phyloP scores from a whole-genome alignment of 2,888 invertebrate species.

The Acleris holmiana region DNA sequence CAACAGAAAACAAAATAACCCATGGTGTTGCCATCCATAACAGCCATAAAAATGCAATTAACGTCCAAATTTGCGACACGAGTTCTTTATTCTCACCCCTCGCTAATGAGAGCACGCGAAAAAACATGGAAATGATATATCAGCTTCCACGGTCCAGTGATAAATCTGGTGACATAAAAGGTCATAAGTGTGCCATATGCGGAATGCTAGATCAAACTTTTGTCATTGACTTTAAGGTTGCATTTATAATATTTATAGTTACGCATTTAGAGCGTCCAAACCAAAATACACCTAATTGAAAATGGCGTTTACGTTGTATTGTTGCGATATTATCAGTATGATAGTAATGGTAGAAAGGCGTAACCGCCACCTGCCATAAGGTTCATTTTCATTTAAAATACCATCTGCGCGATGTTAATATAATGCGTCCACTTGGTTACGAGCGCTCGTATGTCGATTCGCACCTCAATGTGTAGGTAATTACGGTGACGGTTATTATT shows the following conservation, averaged over 20 bases:
- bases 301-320: too few species aligned
- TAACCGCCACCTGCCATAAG: too few species aligned
- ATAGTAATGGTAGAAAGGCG: too few species aligned
- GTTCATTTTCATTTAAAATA: too few species aligned
- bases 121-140: slow-evolving; percentile 9
- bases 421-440: slow-evolving; percentile 10
- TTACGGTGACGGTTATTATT: slow-evolving; percentile 5
- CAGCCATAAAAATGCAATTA: slow-evolving; percentile 12
- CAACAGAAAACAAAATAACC: not conserved
- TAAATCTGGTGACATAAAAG: not conserved
- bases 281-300: too few species aligned
- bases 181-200: not conserved
- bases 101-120: slow-evolving; percentile 8
- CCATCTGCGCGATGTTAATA: slow-evolving; percentile 2
- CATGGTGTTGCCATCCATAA: not conserved
- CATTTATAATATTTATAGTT: not conserved
- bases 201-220: not conserved
- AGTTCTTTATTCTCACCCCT: slow-evolving; percentile 6
- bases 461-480: slow-evolving; percentile 12
- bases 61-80: slow-evolving; percentile 6
- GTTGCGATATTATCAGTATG: too few species aligned
- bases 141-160: slow-evolving; percentile 11
- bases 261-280: not conserved
- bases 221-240: not conserved
- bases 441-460: slow-evolving; percentile 11